These are phyloP conservation scores for Araneus ventricosus DNA, from an alignment of 1,140 invertebrate genomes.

Conservation along the genomic window DNA sequence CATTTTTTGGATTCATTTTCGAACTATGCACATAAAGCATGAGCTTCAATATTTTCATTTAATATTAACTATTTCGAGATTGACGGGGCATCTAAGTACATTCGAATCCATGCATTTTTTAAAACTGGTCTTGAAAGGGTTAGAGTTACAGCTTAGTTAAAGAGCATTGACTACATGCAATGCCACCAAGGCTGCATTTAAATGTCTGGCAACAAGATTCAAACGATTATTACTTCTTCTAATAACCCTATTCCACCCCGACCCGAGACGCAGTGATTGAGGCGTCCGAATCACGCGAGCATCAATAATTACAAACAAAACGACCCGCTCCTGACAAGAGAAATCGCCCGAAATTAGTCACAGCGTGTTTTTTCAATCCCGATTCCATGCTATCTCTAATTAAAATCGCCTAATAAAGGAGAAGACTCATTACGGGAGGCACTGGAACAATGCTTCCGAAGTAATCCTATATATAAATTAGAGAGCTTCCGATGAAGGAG, in stretches of 20 bases:
- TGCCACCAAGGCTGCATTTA: too few species aligned
- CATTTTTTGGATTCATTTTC: too few species aligned
- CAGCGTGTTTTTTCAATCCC: slow-evolving; percentile 21
- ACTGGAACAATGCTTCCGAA: slow-evolving; percentile 7
- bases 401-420: slow-evolving; percentile 45
- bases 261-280: background rate
- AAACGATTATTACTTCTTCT: too few species aligned
- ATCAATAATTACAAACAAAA: background rate
- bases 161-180: too few species aligned
- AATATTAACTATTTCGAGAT: too few species aligned
- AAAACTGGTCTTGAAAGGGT: too few species aligned
- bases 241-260: background rate
- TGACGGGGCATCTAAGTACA: too few species aligned
- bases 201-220: too few species aligned
- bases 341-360: slow-evolving; percentile 44
- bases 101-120: too few species aligned
- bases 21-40: too few species aligned
- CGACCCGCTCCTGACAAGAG: background rate
- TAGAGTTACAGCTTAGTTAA: too few species aligned
- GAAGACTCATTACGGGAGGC: background rate
- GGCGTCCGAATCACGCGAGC: slow-evolving; percentile 6
- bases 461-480: slow-evolving; percentile 59
- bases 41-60: too few species aligned
- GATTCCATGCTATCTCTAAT: slow-evolving; percentile 44
- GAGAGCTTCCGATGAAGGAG: background rate